These are phyloP conservation scores for Rhabdophis nuchalis DNA, from an alignment of 2,797 vertebrate genomes.

Conservation along the genomic window DNA sequence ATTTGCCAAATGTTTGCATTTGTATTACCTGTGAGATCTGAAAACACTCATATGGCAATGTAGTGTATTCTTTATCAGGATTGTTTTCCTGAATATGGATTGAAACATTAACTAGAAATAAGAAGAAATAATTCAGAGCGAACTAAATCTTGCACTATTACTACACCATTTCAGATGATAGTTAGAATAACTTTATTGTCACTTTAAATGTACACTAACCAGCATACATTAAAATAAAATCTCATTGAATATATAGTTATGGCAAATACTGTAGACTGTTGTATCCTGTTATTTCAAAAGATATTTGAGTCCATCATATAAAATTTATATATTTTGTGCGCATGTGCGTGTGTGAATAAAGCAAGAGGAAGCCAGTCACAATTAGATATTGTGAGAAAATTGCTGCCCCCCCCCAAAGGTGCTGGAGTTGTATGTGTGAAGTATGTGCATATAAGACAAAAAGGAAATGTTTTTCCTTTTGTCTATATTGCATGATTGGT, in stretches of 20 bases:
- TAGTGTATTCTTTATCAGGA: not conserved
- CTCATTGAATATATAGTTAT: not conserved
- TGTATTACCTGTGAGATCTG: not conserved
- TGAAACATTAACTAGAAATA: not conserved
- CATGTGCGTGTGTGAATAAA: not conserved
- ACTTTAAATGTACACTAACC: too few species aligned
- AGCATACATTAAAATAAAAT: too few species aligned
- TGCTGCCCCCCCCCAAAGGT: not conserved
- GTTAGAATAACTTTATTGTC: not conserved
- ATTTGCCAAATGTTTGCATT: constrained; percentile 7
- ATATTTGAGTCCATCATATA: not conserved
- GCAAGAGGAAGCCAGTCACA: not conserved
- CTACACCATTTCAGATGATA: not conserved
- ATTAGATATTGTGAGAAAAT: not conserved
- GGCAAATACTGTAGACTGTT: not conserved
- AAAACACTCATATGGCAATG: not conserved
- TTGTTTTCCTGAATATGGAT: not conserved
- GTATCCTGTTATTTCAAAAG: not conserved
- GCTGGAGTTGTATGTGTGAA: not conserved
- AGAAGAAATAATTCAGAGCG: not conserved
- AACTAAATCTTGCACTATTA: not conserved
- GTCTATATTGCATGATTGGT: not conserved
- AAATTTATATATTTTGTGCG: not conserved
- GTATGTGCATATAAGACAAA: not conserved
- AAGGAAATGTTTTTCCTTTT: not conserved